Evolutionary conservation across 92 coral and sea anemone genomes (phyloP).

Genomic region (Diadumene lineata): DNA sequence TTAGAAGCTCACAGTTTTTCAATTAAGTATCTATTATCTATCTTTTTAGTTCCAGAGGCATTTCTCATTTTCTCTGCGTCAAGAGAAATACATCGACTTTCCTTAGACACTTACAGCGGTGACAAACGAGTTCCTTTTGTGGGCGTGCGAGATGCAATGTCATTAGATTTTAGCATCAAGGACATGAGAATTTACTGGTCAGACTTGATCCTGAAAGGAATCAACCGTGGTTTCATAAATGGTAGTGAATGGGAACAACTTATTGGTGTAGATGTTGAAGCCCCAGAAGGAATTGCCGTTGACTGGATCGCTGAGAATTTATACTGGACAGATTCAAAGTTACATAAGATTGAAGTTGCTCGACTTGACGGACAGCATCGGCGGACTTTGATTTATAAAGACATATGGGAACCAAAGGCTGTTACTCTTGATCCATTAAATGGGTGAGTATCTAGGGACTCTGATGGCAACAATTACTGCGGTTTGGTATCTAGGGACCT

Average conservation of each 20-base stretch:
- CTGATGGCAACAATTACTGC: no score
- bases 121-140: slow-evolving; percentile 73
- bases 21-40: no score
- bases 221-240: slow-evolving; percentile 87
- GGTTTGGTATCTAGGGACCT: no score
- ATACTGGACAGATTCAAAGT: slow-evolving; percentile 86
- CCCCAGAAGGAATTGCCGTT: slow-evolving; percentile 93
- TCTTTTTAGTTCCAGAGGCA: slow-evolving; percentile 98
- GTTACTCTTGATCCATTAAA: slow-evolving; percentile 81
- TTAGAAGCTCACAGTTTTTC: no score
- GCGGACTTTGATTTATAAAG: slow-evolving; percentile 77
- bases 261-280: slow-evolving; percentile 55
- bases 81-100: slow-evolving; percentile 78
- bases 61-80: slow-evolving; percentile 74
- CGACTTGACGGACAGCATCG: slow-evolving; percentile 87
- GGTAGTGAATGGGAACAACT: slow-evolving; percentile 70
- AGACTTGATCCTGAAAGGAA: slow-evolving; percentile 51
- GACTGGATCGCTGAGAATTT: slow-evolving; percentile 93
- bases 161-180: slow-evolving; percentile 78
- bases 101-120: slow-evolving; percentile 76
- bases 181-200: slow-evolving; percentile 93
- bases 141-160: slow-evolving; percentile 79
- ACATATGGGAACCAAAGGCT: slow-evolving; percentile 78
- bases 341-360: slow-evolving; percentile 81
- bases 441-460: slow-evolving; percentile 61